These are phyloP conservation scores for Germaria angustata DNA, from an alignment of 2,888 invertebrate genomes.

Conservation along the genomic window DNA sequence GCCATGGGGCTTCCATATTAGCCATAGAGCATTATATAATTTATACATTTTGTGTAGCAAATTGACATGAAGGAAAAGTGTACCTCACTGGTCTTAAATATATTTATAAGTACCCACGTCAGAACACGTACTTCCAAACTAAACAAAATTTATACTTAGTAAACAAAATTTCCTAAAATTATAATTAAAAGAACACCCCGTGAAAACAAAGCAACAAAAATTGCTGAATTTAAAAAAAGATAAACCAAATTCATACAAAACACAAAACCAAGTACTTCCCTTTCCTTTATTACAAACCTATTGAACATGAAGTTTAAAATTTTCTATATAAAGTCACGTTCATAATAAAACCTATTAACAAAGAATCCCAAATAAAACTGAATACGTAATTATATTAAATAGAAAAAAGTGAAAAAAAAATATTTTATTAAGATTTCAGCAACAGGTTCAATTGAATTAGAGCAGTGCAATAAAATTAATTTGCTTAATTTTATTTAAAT, in stretches of 20 bases:
- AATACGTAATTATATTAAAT: neutral
- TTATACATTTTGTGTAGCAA: too few relatives aligned
- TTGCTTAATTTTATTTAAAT: neutral
- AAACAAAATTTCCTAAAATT: too few relatives aligned
- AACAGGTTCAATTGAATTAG: constrained; percentile 13
- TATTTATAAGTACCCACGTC: too few relatives aligned
- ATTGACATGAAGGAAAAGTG: neutral
- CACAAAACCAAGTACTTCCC: neutral
- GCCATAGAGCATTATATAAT: too few relatives aligned
- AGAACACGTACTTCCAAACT: too few relatives aligned
- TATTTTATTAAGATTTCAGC: neutral
- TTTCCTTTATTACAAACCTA: neutral
- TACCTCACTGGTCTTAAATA: too few relatives aligned
- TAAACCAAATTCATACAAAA: neutral
- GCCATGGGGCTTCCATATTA: too few relatives aligned
- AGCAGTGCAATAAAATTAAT: neutral
- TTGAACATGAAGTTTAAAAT: neutral
- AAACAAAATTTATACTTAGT: too few relatives aligned
- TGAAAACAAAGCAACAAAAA: neutral
- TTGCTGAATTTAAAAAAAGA: neutral
- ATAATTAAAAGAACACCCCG: too few relatives aligned
- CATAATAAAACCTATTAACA: neutral
- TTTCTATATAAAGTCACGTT: constrained; percentile 57
- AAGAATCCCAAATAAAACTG: neutral
- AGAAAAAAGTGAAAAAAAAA: neutral